Evolutionary conservation across 2,113 vertebrate species (phyloP).

Genomic region (Callipepla californica): DNA sequence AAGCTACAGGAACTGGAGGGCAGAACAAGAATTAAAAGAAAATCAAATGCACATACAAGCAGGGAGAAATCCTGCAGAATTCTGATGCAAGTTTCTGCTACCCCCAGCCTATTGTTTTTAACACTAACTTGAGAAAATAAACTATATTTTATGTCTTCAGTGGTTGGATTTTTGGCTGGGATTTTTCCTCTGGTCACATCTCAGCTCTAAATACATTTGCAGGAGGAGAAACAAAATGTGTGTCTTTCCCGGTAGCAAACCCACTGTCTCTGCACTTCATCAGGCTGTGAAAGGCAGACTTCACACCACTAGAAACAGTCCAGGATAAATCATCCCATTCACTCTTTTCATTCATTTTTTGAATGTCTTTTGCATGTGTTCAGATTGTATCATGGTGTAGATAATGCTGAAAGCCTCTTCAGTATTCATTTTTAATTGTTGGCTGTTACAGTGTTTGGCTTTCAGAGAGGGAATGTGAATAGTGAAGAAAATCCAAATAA

Average conservation of each 20-base stretch:
- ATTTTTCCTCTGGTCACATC: conserved; percentile 6
- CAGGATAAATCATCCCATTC: conserved; percentile 39
- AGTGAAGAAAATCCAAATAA: background rate
- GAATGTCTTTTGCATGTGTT: conserved; percentile 13
- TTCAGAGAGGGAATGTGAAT: background rate
- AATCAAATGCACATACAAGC: background rate
- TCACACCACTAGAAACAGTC: conserved; percentile 5
- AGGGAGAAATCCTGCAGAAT: background rate
- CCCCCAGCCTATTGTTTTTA: background rate
- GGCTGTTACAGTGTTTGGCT: background rate
- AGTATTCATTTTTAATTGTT: background rate
- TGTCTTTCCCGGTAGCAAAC: conserved; percentile 51
- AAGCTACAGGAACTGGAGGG: background rate
- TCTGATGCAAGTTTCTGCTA: background rate
- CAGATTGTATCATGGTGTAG: background rate
- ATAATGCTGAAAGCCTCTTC: background rate
- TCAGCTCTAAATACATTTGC: conserved; percentile 23
- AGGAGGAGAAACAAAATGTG: conserved; percentile 2
- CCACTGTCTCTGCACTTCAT: conserved; percentile 46
- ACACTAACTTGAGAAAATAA: background rate
- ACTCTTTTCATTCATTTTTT: conserved; percentile 50
- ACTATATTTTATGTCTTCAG: background rate
- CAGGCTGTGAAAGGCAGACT: conserved; percentile 58
- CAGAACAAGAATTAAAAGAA: background rate
- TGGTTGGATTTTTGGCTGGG: background rate